phyloP scores from a whole-genome alignment of 2,797 vertebrate genomes.

The Holocentrus rufus region DNA sequence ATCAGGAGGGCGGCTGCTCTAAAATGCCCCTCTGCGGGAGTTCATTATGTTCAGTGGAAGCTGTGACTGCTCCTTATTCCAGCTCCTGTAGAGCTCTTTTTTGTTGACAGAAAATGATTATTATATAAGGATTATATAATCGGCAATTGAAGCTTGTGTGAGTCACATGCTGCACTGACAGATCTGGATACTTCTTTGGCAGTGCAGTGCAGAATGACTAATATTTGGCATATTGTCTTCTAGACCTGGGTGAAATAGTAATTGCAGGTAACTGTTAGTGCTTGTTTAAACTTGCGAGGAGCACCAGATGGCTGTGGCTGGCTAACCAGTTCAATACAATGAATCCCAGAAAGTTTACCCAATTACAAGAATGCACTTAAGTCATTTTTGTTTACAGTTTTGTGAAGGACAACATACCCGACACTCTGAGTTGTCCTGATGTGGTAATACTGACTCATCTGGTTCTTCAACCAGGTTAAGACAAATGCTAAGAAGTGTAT shows the following conservation, averaged over 20 bases:
- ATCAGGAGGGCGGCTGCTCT: constrained; percentile 11
- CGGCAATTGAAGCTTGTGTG: constrained; percentile 46
- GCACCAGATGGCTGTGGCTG: constrained; percentile 35
- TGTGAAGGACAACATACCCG: constrained; percentile 27
- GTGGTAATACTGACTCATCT: constrained; percentile 28
- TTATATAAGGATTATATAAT: constrained; percentile 71
- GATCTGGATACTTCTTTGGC: constrained; percentile 40
- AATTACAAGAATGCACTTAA: constrained; percentile 15
- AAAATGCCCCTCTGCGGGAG: constrained; percentile 1
- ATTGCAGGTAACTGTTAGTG: not conserved
- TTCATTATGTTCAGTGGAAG: constrained; percentile 9
- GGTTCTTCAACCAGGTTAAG: constrained; percentile 23
- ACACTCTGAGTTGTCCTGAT: constrained; percentile 5
- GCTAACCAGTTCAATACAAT: constrained; percentile 26
- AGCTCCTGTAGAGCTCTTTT: constrained; percentile 29
- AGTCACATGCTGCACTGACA: constrained; percentile 54
- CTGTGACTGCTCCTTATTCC: not conserved
- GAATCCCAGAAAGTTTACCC: not conserved
- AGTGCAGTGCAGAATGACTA: constrained; percentile 35
- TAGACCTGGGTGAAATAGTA: constrained; percentile 33
- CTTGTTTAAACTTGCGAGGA: constrained; percentile 33
- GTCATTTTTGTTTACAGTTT: constrained; percentile 13
- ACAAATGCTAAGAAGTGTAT: constrained; percentile 27
- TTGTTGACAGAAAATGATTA: constrained; percentile 47
- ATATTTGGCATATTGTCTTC: constrained; percentile 35